A percentile compares a stretch with the other conserved stretches of the same genome.
Evolutionary conservation across 2,888 invertebrate species (phyloP).

Genomic region (Pseudoips prasinana): DNA sequence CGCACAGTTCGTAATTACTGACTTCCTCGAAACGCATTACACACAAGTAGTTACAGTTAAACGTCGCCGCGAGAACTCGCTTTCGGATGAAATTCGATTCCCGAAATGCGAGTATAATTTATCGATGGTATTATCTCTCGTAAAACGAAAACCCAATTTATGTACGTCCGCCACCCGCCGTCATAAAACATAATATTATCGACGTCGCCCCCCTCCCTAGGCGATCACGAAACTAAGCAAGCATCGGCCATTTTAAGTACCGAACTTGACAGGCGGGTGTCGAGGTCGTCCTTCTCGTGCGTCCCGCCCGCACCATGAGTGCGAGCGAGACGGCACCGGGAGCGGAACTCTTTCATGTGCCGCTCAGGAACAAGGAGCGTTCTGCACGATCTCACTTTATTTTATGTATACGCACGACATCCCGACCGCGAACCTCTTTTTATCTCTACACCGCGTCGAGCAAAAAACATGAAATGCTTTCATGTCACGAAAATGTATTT

Average conservation of each 20-base stretch:
- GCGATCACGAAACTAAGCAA: slow-evolving; percentile 78
- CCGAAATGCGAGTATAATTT: slow-evolving; percentile 68
- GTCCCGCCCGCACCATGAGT: slow-evolving; percentile 14
- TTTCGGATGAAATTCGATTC: slow-evolving; percentile 52
- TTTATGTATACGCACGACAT: slow-evolving; percentile 33
- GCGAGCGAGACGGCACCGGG: slow-evolving; percentile 44
- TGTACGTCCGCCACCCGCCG: slow-evolving; percentile 63
- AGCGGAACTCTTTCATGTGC: slow-evolving; percentile 65
- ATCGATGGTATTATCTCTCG: slow-evolving; percentile 70
- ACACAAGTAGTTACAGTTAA: slow-evolving; percentile 31
- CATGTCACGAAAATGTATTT: no score
- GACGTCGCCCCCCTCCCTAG: slow-evolving; percentile 76
- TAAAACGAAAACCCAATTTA: slow-evolving; percentile 77
- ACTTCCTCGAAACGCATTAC: slow-evolving; percentile 48
- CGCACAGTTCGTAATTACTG: slow-evolving; percentile 47
- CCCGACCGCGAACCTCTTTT: slow-evolving; percentile 5
- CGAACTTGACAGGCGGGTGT: slow-evolving; percentile 66
- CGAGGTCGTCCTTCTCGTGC: slow-evolving; percentile 31
- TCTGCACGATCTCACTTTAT: slow-evolving; percentile 58
- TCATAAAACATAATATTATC: slow-evolving; percentile 79
- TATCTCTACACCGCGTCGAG: background rate
- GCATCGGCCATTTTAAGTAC: slow-evolving; percentile 75
- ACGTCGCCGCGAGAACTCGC: slow-evolving; percentile 39
- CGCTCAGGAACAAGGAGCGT: slow-evolving; percentile 57
- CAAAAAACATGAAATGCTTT: background rate